Percentiles rank a stretch among this genome's conserved stretches.
Conservation (phyloP, 1,140 invertebrate species). For the Galleria mellonella region DNA sequence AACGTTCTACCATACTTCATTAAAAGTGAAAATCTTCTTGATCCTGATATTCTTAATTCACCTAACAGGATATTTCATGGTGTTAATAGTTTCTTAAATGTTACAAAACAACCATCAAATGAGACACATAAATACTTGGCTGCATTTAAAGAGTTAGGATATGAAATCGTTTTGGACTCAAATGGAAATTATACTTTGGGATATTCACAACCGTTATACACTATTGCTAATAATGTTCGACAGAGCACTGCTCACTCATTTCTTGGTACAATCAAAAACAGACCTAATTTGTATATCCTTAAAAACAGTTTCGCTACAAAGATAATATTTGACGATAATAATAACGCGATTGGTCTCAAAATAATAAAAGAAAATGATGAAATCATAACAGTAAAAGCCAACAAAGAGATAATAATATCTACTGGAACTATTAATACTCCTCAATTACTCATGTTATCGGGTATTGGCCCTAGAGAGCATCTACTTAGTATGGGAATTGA, state of each 20-base stretch:
- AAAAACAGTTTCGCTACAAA: conserved; percentile 55
- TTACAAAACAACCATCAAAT: conserved; percentile 1
- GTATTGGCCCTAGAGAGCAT: conserved; percentile 78
- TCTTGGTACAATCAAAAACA: conserved; percentile 66
- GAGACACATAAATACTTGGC: conserved; percentile 3
- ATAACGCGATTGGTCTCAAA: conserved; percentile 77
- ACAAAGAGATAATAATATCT: conserved; percentile 77
- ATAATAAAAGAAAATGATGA: conserved; percentile 44
- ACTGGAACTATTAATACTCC: conserved; percentile 77
- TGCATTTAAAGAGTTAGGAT: conserved; percentile 6
- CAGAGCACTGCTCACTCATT: conserved; percentile 77
- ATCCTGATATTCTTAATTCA: not conserved
- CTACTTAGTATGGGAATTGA: conserved; percentile 73
- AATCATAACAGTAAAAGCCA: conserved; percentile 61
- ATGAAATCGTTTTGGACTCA: conserved; percentile 1
- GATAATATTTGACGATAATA: conserved; percentile 73
- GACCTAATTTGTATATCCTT: conserved; percentile 70
- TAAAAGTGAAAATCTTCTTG: not conserved
- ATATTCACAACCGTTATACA: not conserved
- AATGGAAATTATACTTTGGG: conserved; percentile 7
- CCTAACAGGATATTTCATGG: conserved; percentile 4
- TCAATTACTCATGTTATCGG: conserved; percentile 79
- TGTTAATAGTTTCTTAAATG: conserved; percentile 3
- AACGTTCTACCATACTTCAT: not conserved
- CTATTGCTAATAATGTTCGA: conserved; percentile 2